Evolutionary conservation across 2,113 vertebrate species (phyloP).

Genomic region (Ardeotis arabs): DNA sequence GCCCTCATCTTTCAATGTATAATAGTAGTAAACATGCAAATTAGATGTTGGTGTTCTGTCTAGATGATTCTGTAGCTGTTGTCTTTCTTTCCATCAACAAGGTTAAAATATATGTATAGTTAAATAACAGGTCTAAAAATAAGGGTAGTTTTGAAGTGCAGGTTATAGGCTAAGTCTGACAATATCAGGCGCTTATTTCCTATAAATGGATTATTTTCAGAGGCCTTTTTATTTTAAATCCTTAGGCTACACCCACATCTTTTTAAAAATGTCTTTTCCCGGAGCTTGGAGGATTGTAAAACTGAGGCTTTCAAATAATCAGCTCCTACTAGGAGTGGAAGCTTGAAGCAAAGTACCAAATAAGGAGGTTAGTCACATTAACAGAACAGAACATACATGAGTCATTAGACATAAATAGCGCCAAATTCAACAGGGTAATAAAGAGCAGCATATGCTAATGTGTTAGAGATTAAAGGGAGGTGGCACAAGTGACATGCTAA

Average conservation of each 20-base stretch:
- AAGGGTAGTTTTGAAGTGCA: conserved; percentile 56
- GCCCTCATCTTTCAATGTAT: neutral
- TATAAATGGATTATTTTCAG: conserved; percentile 18
- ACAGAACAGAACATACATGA: neutral
- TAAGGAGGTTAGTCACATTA: neutral
- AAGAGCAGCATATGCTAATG: neutral
- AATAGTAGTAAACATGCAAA: conserved; percentile 60
- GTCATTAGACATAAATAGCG: neutral
- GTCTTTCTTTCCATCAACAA: conserved; percentile 56
- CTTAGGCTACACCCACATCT: neutral
- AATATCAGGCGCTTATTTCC: neutral
- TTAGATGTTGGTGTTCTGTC: conserved; percentile 39
- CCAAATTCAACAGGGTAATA: neutral
- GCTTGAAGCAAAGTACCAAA: neutral
- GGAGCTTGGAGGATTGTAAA: neutral
- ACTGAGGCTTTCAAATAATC: neutral
- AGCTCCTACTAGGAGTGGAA: neutral
- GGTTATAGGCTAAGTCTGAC: conserved; percentile 36
- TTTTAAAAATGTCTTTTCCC: neutral
- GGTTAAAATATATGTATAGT: conserved; percentile 59
- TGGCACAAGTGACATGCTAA: neutral
- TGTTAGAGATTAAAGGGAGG: neutral
- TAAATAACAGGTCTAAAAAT: conserved; percentile 61
- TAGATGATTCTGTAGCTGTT: conserved; percentile 40
- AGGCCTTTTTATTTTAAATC: conserved; percentile 1